A percentile compares a stretch with the other conserved stretches of the same genome.
These are phyloP conservation scores for Holothuria scabra DNA, from an alignment of 53 echinoderm and acorn worm species.

Conservation along the genomic window DNA sequence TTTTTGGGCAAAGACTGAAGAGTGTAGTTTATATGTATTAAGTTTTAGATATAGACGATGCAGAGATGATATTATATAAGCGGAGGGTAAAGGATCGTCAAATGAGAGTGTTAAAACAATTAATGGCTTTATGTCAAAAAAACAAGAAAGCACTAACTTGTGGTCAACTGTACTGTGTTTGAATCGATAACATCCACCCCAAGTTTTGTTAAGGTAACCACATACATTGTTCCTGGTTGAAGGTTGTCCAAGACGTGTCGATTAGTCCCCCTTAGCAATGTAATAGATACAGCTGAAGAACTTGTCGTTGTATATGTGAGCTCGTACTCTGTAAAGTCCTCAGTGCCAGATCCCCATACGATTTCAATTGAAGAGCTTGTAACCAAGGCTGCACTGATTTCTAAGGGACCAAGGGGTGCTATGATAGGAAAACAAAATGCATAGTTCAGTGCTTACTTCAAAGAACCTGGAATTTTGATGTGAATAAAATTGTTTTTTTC, in stretches of 20 bases:
- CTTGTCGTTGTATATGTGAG: not conserved
- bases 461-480: too few species aligned
- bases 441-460: too few species aligned
- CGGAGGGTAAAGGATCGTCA: too few species aligned
- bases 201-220: not conserved
- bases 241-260: not conserved
- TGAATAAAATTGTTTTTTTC: too few species aligned
- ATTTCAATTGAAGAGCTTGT: slow-evolving; percentile 57
- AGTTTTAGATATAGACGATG: too few species aligned
- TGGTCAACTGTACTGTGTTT: not conserved
- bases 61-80: too few species aligned
- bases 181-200: not conserved
- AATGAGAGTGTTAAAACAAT: too few species aligned
- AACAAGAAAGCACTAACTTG: not conserved
- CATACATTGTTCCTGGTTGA: slow-evolving; percentile 4
- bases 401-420: slow-evolving; percentile 13
- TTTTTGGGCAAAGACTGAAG: too few species aligned
- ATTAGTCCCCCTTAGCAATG: not conserved
- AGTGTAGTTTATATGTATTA: too few species aligned
- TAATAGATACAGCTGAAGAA: not conserved
- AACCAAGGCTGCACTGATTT: slow-evolving; percentile 41
- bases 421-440: not conserved
- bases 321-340: slow-evolving; percentile 1
- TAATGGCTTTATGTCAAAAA: too few species aligned
- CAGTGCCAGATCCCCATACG: slow-evolving; percentile 61